These are phyloP conservation scores for Acropora tenuis DNA, from an alignment of 64 coral and sea anemone genomes.

Conservation along the genomic window DNA sequence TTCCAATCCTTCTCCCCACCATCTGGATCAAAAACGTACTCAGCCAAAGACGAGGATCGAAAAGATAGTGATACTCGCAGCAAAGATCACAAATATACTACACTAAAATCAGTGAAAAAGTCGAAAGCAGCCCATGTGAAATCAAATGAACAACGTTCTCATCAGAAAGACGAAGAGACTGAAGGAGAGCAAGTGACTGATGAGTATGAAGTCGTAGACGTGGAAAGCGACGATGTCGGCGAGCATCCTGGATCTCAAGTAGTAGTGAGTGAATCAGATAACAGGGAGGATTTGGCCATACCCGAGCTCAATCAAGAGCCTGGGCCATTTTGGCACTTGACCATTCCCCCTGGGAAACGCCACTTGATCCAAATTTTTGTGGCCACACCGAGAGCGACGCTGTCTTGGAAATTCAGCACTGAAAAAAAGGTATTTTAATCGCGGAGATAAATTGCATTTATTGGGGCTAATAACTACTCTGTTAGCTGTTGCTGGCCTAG, in stretches of 20 bases:
- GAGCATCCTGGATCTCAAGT: constrained; percentile 41
- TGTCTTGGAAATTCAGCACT: constrained; percentile 65
- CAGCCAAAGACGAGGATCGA: not conserved
- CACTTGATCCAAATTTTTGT: constrained; percentile 57
- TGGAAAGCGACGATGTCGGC: not conserved
- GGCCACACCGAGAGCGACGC: constrained; percentile 28
- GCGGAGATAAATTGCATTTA: too few species aligned
- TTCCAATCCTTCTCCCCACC: constrained; percentile 17
- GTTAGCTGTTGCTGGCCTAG: too few species aligned
- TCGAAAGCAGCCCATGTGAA: not conserved
- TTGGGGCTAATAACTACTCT: too few species aligned
- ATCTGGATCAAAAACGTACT: not conserved
- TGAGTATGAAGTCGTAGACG: constrained; percentile 56
- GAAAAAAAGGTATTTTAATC: constrained; percentile 41
- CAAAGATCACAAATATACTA: not conserved
- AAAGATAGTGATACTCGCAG: not conserved
- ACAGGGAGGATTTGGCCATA: constrained; percentile 44
- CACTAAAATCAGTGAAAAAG: constrained; percentile 6
- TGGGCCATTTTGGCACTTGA: constrained; percentile 33
- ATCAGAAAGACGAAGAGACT: not conserved
- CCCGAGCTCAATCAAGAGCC: constrained; percentile 61
- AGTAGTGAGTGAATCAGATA: constrained; percentile 35
- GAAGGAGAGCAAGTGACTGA: constrained; percentile 3
- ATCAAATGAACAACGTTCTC: not conserved
- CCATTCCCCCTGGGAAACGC: constrained; percentile 37